Conservation (phyloP, 1,140 invertebrate genomes). For the Bacillus rossius region DNA sequence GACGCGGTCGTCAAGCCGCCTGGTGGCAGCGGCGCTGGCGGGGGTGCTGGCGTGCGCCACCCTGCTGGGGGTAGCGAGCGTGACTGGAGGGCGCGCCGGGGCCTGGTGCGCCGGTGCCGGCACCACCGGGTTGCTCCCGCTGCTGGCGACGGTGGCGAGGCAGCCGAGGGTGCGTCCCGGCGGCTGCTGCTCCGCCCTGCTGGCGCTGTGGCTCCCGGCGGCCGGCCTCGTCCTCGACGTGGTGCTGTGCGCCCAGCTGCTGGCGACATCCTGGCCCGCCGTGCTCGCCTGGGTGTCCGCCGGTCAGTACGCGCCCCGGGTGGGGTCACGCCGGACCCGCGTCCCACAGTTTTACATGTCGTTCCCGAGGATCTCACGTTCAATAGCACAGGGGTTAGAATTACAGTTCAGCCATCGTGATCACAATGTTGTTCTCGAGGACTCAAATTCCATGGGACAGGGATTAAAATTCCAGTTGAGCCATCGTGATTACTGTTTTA, state of each 20-base stretch:
- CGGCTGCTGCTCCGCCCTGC: neutral
- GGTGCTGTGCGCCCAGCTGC: neutral
- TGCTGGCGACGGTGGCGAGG: neutral
- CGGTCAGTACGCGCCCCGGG: too few species aligned
- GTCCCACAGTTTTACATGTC: too few species aligned
- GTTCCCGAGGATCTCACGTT: too few species aligned
- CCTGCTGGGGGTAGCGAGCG: neutral
- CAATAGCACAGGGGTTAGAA: too few species aligned
- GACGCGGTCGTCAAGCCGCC: neutral
- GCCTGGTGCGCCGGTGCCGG: neutral
- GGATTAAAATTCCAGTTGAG: too few species aligned
- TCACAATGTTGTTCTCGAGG: too few species aligned
- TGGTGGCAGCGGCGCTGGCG: neutral
- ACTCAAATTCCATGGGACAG: too few species aligned
- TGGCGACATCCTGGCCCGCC: neutral
- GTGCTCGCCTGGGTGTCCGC: neutral
- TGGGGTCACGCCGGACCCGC: too few species aligned
- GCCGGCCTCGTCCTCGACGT: neutral
- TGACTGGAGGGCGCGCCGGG: neutral
- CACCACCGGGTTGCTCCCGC: too few species aligned
- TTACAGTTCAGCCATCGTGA: too few species aligned
- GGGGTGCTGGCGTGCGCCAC: neutral
- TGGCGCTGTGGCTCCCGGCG: conserved; percentile 2
- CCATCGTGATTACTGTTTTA: too few species aligned
- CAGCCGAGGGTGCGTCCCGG: neutral